Evolutionary conservation across 2,797 vertebrate genomes (phyloP), one percentile per base, ranked within the genome.

Genomic region (Poecilia picta): DNA sequence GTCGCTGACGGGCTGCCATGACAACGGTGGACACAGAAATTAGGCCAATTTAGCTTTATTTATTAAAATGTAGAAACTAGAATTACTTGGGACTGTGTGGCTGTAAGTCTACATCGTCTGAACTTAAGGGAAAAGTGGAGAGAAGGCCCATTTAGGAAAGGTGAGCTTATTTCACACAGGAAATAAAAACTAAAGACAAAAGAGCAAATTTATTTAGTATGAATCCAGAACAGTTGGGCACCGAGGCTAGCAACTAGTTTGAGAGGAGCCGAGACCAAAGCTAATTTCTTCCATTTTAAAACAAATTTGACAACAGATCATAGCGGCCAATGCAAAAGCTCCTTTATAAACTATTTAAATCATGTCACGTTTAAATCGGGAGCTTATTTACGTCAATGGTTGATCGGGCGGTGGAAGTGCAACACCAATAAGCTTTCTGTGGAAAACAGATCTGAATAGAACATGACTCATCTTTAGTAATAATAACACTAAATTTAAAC

Each of bases 1-100:
- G 18, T 16, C 55, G 64, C 74, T 59, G 47, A 53, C 72, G 57
- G 76, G 36, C 33, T 59, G 82, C 64, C 64, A 33, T 33, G 23
- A 6, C 39, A 68, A 23, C 2, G 3, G 25, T 45, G 43, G 68
- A 8, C 68, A 71, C 11, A 39, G 12, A 71, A 15, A 73, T 36
- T 41, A 31, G 51, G 31, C 6, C 47, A 13, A 53, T 11, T 20
- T 18, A 47, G n/a, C 72, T 78, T 81, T 84, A 78, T 81, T 89
- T 82, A 83, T 87, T 81, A 39, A 80, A 47, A 70, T 10, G 46
- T 74, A 45, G 83, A 75, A 31, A 43, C 23, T 57, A 55, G 49
- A 62, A 49, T 81, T 83, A 5, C 25, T 75, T 23, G 33, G 41
- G 55, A 71, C 31, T 49, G 57, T 6, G 73, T 75, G 70, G 74